phyloP scores from a whole-genome alignment of 2,888 invertebrate genomes.

The Aphrophora alni region DNA sequence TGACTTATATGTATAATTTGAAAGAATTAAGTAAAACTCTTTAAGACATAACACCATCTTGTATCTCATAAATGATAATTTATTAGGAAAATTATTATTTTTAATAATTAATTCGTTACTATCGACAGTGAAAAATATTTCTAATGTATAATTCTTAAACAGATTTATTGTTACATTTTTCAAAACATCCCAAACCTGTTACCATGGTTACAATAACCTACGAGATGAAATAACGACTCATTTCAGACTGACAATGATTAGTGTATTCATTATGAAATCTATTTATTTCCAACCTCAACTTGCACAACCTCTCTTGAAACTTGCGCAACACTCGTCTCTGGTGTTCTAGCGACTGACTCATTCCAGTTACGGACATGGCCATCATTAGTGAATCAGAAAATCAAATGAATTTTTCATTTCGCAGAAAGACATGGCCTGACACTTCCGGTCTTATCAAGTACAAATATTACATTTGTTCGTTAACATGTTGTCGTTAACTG shows the following conservation, averaged over 20 bases:
- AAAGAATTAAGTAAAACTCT: too few relatives aligned
- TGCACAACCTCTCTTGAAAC: too few relatives aligned
- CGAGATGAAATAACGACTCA: not conserved
- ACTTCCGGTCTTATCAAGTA: not conserved
- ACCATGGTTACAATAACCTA: not conserved
- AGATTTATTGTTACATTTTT: not conserved
- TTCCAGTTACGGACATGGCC: too few relatives aligned
- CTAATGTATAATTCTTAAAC: too few relatives aligned
- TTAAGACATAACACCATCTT: too few relatives aligned
- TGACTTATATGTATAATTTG: too few relatives aligned
- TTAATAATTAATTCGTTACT: too few relatives aligned
- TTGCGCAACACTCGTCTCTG: too few relatives aligned
- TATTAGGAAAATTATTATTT: too few relatives aligned
- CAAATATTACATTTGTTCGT: not conserved
- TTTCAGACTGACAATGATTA: not conserved
- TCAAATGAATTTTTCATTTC: not conserved
- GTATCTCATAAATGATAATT: too few relatives aligned
- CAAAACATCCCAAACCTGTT: not conserved
- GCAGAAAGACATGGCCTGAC: not conserved
- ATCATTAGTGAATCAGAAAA: conserved; percentile 4
- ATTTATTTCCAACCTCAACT: not conserved
- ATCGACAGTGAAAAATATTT: too few relatives aligned
- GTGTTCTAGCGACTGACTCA: not conserved
- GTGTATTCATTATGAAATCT: not conserved
- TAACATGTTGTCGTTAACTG: not conserved